Evolutionary conservation across 2,888 invertebrate genomes (phyloP), one percentile per base, ranked within the genome.

Genomic region (Sylvicola cinctus): DNA sequence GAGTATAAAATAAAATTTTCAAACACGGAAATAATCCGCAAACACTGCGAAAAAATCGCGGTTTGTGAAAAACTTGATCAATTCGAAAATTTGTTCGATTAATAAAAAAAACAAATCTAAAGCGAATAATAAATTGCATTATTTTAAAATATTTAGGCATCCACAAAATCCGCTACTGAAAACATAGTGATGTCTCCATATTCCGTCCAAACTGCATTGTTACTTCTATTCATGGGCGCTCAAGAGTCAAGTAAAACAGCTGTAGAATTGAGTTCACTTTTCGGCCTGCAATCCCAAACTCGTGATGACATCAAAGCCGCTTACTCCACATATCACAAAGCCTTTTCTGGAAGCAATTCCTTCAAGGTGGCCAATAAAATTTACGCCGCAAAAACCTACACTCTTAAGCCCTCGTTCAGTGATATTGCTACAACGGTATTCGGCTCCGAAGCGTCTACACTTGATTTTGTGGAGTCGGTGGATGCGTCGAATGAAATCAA

Each of bases 121-220:
- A n/a, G n/a, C n/a, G n/a, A n/a, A n/a, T n/a, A n/a, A n/a, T n/a
- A n/a, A n/a, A n/a, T n/a, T n/a, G n/a, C n/a, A n/a, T n/a, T n/a
- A n/a, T n/a, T n/a, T n/a, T n/a, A n/a, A n/a, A n/a, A n/a, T n/a
- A n/a, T n/a, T n/a, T n/a, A n/a, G 20, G 20, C 20, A 20, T 4
- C 20, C 8, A 20, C 4, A 20, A 20, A 20, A 20, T 20, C 4
- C 20, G n/a, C n/a, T n/a, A 20, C 20, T 8, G 20, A 8, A 16
- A 81, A 81, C 52, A 59, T 79, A 35, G 58, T 81, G 3, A 48
- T 81, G 25, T 79, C 81, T 0, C 80, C 83, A 1, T 59, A 80
- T 20, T 76, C 79, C 10, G 53, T 81, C 38, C 79, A 81, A 54
- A 51, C 74, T 38, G 70, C 76, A 0, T 52, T 83, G 44, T 72